Evolutionary conservation across 2,797 vertebrate species (phyloP), one percentile per base, ranked within the genome.

Genomic region (Coregonus ussuriensis): DNA sequence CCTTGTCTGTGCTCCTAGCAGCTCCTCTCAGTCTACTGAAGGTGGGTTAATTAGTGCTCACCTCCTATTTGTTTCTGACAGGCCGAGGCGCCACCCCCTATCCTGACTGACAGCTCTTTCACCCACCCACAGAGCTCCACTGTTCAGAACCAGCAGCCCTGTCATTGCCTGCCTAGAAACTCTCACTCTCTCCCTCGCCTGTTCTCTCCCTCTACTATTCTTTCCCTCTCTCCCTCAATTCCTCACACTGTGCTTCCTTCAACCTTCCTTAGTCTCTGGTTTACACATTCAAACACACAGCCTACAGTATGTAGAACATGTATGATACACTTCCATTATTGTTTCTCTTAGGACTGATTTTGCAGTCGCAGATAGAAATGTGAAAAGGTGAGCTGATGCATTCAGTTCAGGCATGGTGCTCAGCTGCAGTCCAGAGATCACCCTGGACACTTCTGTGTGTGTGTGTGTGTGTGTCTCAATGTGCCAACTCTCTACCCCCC

Each of bases 31-130:
- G 85, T 83, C 88, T 89, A 82, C 67, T 86, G 89, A 85, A 84
- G 88, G 89, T 85, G 90, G 90, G 91, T 94, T 94, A 93, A 93
- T 93, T 90, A 91, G 56, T n/a, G 56, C n/a, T 62, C 56, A 62
- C 88, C 89, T 85, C 88, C 91, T 90, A 91, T 95, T 93, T 94
- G 92, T 93, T 92, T 92, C 88, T 90, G 91, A 91, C 92, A 92
- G 88, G 69, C 33, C n/a, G 83, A 78, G 81, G 84, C 85, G 84
- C 90, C 82, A 66, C 84, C 89, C 82, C 74, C 86, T 51, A 82
- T 47, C 31, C 79, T 89, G 92, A 94, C 84, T 88, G 94, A 93
- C 91, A 88, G 89, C 84, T 87, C 83, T 88, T 84, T 88, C 80
- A 67, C 89, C 90, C 84, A 88, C 86, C 87, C 66, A 72, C 76